Evolutionary conservation across 2,888 invertebrate species (phyloP), one percentile per base, ranked within the genome.

Genomic region (Melipona beecheii): DNA sequence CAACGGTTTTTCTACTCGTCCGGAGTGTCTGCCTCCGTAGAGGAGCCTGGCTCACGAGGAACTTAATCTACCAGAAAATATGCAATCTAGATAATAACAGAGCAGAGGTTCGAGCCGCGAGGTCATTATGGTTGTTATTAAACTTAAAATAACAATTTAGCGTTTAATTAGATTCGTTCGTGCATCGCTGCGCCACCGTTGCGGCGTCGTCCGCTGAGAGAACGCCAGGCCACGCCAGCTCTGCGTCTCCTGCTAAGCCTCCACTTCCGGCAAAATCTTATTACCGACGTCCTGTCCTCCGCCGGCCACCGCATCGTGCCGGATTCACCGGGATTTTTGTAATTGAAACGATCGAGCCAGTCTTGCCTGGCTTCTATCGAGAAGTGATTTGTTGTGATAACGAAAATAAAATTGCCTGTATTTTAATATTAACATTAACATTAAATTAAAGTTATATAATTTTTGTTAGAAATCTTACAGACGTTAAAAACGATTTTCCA

Each of bases 41-140:
- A 36, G 19, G n/a, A 70, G 54, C 13, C 6, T 31, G 31, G 52
- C 80, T 31, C 85, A 75, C 76, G 71, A 85, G 91, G 90, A 90
- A 91, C 92, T 93, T 93, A 94, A 93, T 94, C 91, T 92, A 93
- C 91, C 93, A 92, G 94, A 94, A 93, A 93, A 93, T 94, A 93
- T 93, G 93, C 93, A 94, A 94, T 93, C 92, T 93, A 91, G 93
- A 92, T 94, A 94, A 94, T 94, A 92, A 93, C 93, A 92, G 93
- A 92, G 93, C 87, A 50, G 87, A 84, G 86, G 84, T 85, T 86
- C 85, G 89, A 89, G 90, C 91, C 91, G 91, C 90, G 91, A 92
- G 92, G 90, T 92, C 93, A 93, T 93, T 94, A 93, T 90, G 86
- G 92, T 93, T 86, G 92, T 92, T 92, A 93, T 93, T 93, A 93